A percentile compares a stretch with the other conserved stretches of the same genome.
phyloP scores from a whole-genome alignment of 2,888 invertebrate species.

The Zaprionus obscuricornis region DNA sequence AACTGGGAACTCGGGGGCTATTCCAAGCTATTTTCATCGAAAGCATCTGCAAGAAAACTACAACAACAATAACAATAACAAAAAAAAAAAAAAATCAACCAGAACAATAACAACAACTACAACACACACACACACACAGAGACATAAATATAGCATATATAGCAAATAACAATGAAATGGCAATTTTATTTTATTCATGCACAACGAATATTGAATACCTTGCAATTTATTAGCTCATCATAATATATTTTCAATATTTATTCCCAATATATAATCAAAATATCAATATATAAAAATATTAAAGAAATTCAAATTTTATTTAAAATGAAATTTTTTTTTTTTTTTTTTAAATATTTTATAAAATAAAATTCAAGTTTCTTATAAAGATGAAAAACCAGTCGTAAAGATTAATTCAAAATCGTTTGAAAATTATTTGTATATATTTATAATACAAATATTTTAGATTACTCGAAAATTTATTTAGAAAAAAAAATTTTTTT shows the following conservation, averaged over 20 bases:
- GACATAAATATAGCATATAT: slow-evolving; percentile 3
- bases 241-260: neutral
- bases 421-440: too few species aligned
- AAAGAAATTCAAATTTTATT: too few species aligned
- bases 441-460: too few species aligned
- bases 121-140: slow-evolving; percentile 18
- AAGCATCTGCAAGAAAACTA: slow-evolving; percentile 67
- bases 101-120: slow-evolving; percentile 6
- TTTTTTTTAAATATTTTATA: too few species aligned
- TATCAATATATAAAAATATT: too few species aligned
- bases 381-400: too few species aligned
- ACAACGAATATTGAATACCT: neutral
- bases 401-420: too few species aligned
- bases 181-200: neutral
- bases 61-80: slow-evolving; percentile 1
- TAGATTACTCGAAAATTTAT: too few species aligned
- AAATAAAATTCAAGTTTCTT: too few species aligned
- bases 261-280: too few species aligned
- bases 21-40: slow-evolving; percentile 70
- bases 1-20: slow-evolving; percentile 44
- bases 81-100: slow-evolving; percentile 20
- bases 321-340: too few species aligned
- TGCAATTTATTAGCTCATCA: neutral
- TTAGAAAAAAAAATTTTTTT: too few species aligned
- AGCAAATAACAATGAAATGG: slow-evolving; percentile 28